Base-by-base conservation (phyloP, 2,888 invertebrate species). In the Noctua pronuba region DNA sequence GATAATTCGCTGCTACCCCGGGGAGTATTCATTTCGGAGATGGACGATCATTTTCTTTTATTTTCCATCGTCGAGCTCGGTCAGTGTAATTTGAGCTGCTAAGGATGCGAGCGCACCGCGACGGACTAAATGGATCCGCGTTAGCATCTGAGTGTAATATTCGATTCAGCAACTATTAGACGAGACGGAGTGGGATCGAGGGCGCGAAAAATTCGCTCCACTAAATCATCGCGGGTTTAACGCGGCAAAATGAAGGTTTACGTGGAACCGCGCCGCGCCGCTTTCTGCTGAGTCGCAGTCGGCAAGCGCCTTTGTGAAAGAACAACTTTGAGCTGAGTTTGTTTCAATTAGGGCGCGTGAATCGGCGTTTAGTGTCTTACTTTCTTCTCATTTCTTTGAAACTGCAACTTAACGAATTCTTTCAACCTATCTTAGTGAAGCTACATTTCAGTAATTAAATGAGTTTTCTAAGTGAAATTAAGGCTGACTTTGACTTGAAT, bases 331-430 rank as follows among this genome's bases (percentile, higher is more conserved):
- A 82, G 84, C 89, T 68, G 87, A 91, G 91, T 91, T 93, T 92
- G 91, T 91, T 91, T 90, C 93, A 93, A 93, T 94, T 93, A 92
- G 89, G 89, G 90, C 91, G 90, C 92, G 90, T 91, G 91, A 91
- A 90, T 92, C 90, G 91, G 86, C 90, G 90, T 89, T 93, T 91
- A 91, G 90, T 90, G 90, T 88, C 82, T 81, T 79, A 84, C 81
- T 85, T 83, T 85, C 82, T 88, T 89, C 82, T 87, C 84, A 74
- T 79, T 89, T 90, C 90, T 89, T 91, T 85, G 77, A 83, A 89
- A 89, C 83, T 89, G 90, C 83, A 90, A 86, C 84, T 84, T 86
- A 66, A 86, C 71, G 83, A 84, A 86, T 89, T 87, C 82, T 86
- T 82, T 77, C 77, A 71, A 76, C 72, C 52, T 68, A 75, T 85